Percentiles rank a stretch among this genome's conserved stretches.
These are phyloP conservation scores for Sebastolobus altivelis DNA, from an alignment of 2,797 vertebrate species.

Conservation along the genomic window DNA sequence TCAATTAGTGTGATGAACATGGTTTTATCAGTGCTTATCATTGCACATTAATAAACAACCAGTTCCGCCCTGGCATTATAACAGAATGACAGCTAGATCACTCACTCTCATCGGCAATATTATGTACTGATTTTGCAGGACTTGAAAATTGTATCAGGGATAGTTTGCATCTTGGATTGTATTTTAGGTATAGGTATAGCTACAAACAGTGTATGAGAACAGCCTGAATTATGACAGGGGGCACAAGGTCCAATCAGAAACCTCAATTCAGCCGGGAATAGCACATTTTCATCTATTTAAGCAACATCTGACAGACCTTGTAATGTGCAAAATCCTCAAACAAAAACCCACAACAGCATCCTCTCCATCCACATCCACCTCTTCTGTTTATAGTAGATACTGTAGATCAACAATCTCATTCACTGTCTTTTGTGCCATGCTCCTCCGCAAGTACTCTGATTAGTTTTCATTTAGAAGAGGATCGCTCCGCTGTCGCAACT, in stretches of 20 bases:
- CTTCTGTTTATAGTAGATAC: conserved; percentile 18
- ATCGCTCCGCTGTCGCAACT: conserved; percentile 56
- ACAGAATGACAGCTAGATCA: too few relatives aligned
- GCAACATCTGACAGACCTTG: background rate
- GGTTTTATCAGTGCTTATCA: too few relatives aligned
- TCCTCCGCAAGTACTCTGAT: conserved; percentile 52
- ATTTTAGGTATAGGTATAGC: too few relatives aligned
- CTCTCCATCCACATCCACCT: background rate
- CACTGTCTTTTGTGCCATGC: conserved; percentile 23
- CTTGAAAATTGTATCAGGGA: too few relatives aligned
- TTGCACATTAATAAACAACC: too few relatives aligned
- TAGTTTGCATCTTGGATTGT: too few relatives aligned
- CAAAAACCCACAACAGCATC: background rate
- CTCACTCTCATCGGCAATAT: too few relatives aligned
- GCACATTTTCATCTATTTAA: background rate
- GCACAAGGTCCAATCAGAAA: background rate
- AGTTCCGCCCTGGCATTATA: too few relatives aligned
- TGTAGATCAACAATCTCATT: conserved; percentile 23
- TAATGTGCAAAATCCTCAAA: background rate
- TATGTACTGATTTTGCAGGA: too few relatives aligned
- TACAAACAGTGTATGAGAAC: too few relatives aligned
- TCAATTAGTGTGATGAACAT: too few relatives aligned
- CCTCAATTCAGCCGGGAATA: background rate
- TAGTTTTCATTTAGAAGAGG: conserved; percentile 64
- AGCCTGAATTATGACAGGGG: background rate